phyloP scores from a whole-genome alignment of 2,888 invertebrate species.

The Drosophila dives region DNA sequence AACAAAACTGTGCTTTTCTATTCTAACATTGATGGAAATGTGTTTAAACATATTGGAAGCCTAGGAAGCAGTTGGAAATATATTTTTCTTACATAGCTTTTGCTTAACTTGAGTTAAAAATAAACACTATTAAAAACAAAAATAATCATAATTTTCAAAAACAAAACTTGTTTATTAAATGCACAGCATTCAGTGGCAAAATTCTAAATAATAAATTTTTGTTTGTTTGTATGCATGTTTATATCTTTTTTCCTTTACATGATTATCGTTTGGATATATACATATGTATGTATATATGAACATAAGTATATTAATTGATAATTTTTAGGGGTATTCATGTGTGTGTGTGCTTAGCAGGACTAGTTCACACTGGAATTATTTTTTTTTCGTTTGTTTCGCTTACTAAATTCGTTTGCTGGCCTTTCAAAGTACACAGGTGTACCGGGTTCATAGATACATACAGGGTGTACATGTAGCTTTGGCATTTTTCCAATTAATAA shows the following conservation, averaged over 20 bases:
- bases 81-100: background rate
- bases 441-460: constrained; percentile 9
- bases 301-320: constrained; percentile 5
- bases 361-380: constrained; percentile 24
- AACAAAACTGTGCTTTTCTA: background rate
- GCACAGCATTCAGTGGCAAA: background rate
- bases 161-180: background rate
- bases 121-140: background rate
- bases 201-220: background rate
- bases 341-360: constrained; percentile 9
- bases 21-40: background rate
- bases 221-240: background rate
- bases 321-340: background rate
- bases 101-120: background rate
- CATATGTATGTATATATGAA: constrained; percentile 22
- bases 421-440: background rate
- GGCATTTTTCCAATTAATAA: constrained; percentile 52
- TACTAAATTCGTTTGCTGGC: constrained; percentile 6
- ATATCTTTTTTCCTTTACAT: background rate
- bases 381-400: constrained; percentile 3
- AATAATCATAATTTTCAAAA: background rate
- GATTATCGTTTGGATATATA: background rate
- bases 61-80: background rate
- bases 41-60: background rate
- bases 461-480: constrained; percentile 30